Evolutionary conservation across 1,140 invertebrate species (phyloP).

Genomic region (Drosophila biarmipes): DNA sequence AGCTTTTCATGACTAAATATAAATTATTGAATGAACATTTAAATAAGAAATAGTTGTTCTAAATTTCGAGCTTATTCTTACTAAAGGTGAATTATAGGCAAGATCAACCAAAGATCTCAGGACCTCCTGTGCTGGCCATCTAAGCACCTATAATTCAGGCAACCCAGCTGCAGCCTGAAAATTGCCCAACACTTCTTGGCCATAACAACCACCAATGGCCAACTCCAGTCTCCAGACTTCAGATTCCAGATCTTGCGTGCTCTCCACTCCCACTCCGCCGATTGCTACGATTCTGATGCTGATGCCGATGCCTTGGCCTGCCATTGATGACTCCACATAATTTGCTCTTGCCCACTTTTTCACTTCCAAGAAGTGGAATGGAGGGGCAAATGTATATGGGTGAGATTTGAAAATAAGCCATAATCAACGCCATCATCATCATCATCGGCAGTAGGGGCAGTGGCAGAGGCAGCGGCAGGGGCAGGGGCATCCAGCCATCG

Average conservation of each 20-base stretch:
- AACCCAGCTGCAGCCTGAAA: slow-evolving; percentile 23
- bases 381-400: slow-evolving; percentile 27
- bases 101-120: slow-evolving; percentile 1
- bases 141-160: slow-evolving; percentile 16
- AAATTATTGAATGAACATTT: background rate
- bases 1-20: background rate
- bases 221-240: background rate
- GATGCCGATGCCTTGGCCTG: slow-evolving; percentile 54
- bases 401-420: slow-evolving; percentile 81
- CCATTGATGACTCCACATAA: slow-evolving; percentile 82
- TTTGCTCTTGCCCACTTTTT: slow-evolving; percentile 71
- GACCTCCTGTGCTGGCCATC: slow-evolving; percentile 10
- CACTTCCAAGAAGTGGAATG: slow-evolving; percentile 72
- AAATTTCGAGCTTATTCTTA: background rate
- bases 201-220: slow-evolving; percentile 34
- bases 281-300: slow-evolving; percentile 46
- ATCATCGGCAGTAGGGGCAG: slow-evolving; percentile 28
- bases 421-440: slow-evolving; percentile 80
- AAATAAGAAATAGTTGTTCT: background rate
- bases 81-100: background rate
- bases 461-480: background rate
- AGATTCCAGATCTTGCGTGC: slow-evolving; percentile 36
- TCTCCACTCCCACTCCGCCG: slow-evolving; percentile 45
- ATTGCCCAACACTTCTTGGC: slow-evolving; percentile 41
- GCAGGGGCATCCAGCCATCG: slow-evolving; percentile 37